Evolutionary conservation across 2,888 invertebrate genomes (phyloP), one percentile per base, ranked within the genome.

Genomic region (Chironomus tentans): DNA sequence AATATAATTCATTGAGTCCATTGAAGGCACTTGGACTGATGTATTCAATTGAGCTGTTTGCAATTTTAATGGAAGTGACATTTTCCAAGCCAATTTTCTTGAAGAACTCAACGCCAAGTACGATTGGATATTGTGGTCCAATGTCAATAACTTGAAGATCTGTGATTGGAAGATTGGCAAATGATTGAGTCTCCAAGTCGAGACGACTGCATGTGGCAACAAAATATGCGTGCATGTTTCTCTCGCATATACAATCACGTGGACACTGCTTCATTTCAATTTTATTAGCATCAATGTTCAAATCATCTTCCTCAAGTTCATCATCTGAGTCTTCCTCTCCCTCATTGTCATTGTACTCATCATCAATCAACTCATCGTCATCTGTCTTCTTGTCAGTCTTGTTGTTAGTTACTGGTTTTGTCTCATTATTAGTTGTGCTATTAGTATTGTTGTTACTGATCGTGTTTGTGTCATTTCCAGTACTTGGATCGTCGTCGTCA

Each of bases 1-100:
- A 87, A 79, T 89, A 90, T 38, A 93, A 84, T 78, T 89, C 87
- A 21, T 87, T 85, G 73, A 92, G 84, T 4, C 88, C 89, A 77
- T 87, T 86, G 85, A 93, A 93, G 0, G 92, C 92, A 70, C 87
- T 88, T 21, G 87, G 87, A 79, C 89, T 88, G 78, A 92, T 86
- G 76, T 87, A 86, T 68, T 87, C 84, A 80, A 93, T 89, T 10
- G 88, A 88, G 77, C 90, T 90, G 81, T 91, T 89, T 73, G 87
- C 87, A 79, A 92, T 90, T 80, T 88, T 88, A 15, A 92, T 87
- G 3, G 90, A 88, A 24, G 89, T 88, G 50, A 92, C 85, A 79
- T 88, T 87, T 79, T 88, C 87, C 28, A 92, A 85, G 68, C 90
- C 89, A 77, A 89, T 84, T 78, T 87, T 87, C 78, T 85, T 84